Percentiles rank a stretch among this genome's conserved stretches.
phyloP scores from a whole-genome alignment of 53 echinoderm and acorn worm genomes.

The Glandiceps talaboti region DNA sequence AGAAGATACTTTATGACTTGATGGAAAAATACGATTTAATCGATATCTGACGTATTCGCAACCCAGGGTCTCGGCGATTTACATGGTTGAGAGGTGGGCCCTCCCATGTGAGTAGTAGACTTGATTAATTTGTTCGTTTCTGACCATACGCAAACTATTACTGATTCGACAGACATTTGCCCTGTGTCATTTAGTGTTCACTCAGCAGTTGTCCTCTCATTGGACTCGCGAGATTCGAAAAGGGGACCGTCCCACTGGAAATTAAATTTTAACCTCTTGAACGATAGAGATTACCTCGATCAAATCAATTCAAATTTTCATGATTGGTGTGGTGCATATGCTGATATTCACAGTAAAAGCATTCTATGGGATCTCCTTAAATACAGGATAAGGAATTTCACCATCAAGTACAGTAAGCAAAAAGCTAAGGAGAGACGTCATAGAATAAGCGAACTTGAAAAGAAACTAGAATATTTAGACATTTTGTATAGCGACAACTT shows the following conservation, averaged over 20 bases:
- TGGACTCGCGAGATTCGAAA: neutral
- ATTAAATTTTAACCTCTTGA: neutral
- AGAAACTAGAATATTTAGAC: neutral
- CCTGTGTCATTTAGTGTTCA: neutral
- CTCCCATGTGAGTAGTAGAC: neutral
- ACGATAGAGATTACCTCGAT: neutral
- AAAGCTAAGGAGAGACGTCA: neutral
- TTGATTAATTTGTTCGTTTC: neutral
- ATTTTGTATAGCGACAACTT: too few species aligned
- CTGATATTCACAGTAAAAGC: neutral
- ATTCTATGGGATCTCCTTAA: neutral
- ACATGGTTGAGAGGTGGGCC: neutral
- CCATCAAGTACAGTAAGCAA: neutral
- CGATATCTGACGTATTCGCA: too few species aligned
- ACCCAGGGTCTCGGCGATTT: too few species aligned
- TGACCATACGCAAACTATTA: neutral
- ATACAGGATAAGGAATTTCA: neutral
- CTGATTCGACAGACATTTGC: neutral
- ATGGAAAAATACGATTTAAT: too few species aligned
- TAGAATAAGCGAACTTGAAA: too few species aligned
- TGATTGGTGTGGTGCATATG: neutral
- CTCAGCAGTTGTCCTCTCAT: neutral
- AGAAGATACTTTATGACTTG: too few species aligned
- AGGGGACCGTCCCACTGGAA: neutral
- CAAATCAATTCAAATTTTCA: neutral